Evolutionary conservation across 2,888 invertebrate species (phyloP).

Genomic region (Ochropleura leucogaster): DNA sequence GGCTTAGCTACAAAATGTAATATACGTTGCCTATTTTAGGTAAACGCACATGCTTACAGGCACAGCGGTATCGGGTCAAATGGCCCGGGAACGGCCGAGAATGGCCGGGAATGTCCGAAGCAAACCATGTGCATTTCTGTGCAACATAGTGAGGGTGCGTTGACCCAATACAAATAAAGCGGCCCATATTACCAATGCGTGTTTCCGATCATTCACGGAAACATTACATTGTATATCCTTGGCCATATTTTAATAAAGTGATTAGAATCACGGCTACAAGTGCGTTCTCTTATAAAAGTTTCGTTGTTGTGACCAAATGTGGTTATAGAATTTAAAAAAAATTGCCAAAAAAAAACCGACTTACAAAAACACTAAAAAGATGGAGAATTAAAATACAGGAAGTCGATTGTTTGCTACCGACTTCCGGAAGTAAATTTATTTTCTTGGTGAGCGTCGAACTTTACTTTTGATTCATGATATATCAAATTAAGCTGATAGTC

Average conservation of each 20-base stretch:
- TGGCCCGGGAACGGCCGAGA: slow-evolving; percentile 49
- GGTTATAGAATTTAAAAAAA: too few species aligned
- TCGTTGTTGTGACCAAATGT: too few species aligned
- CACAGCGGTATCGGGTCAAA: slow-evolving; percentile 69
- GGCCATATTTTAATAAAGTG: slow-evolving; percentile 30
- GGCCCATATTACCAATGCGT: slow-evolving; percentile 71
- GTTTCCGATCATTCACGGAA: slow-evolving; percentile 82
- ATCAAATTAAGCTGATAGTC: too few species aligned
- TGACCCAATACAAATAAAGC: slow-evolving; percentile 83
- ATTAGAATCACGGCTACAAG: slow-evolving; percentile 7
- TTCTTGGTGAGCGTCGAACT: too few species aligned
- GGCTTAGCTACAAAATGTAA: slow-evolving; percentile 28
- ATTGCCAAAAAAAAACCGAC: too few species aligned
- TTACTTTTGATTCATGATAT: too few species aligned
- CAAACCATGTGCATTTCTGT: slow-evolving; percentile 64
- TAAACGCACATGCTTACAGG: slow-evolving; percentile 31
- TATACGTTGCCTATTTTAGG: slow-evolving; percentile 50
- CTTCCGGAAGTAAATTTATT: too few species aligned
- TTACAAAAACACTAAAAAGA: too few species aligned
- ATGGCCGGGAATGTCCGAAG: slow-evolving; percentile 44
- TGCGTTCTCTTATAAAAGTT: background rate
- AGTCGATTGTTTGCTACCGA: too few species aligned
- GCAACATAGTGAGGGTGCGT: slow-evolving; percentile 79
- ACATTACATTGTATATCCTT: slow-evolving; percentile 66
- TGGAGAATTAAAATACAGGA: too few species aligned